phyloP scores from a whole-genome alignment of 2,797 vertebrate species.

The Chelon auratus region DNA sequence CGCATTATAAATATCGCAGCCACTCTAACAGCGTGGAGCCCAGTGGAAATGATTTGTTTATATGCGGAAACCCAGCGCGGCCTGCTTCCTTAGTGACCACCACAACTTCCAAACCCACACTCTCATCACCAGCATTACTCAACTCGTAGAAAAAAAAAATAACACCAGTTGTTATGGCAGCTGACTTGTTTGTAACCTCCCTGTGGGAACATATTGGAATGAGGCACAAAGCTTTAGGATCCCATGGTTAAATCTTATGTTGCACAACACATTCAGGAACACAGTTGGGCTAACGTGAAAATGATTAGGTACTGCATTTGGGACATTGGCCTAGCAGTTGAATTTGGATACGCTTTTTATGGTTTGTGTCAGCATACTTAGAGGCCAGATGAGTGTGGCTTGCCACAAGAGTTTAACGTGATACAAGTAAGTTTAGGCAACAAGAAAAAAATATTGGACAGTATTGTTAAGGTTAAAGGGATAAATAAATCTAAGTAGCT shows the following conservation, averaged over 20 bases:
- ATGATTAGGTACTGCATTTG: conserved; percentile 39
- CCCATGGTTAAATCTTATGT: conserved; percentile 42
- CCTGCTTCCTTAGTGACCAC: conserved; percentile 71
- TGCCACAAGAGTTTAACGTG: conserved; percentile 52
- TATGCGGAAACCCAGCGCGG: conserved; percentile 56
- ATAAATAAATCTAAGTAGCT: conserved; percentile 48
- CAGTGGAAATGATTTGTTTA: conserved; percentile 69
- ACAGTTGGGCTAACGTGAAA: conserved; percentile 43
- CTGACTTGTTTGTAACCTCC: conserved; percentile 74
- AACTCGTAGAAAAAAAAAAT: conserved; percentile 54
- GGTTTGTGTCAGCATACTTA: conserved; percentile 22
- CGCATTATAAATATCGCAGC: conserved; percentile 53
- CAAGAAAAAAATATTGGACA: conserved; percentile 49
- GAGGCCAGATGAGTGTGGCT: conserved; percentile 54
- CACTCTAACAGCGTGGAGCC: conserved; percentile 37
- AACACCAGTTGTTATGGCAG: conserved; percentile 75
- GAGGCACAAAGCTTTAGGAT: conserved; percentile 32
- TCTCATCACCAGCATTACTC: conserved; percentile 62
- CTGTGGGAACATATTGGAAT: conserved; percentile 60
- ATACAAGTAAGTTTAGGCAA: conserved; percentile 47
- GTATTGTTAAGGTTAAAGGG: conserved; percentile 31
- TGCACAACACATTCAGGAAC: conserved; percentile 40
- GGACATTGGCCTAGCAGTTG: conserved; percentile 22
- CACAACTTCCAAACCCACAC: conserved; percentile 54
- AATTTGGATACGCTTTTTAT: conserved; percentile 49